Conservation (phyloP, 2,888 invertebrate genomes). For the Lasioglossum morio region DNA sequence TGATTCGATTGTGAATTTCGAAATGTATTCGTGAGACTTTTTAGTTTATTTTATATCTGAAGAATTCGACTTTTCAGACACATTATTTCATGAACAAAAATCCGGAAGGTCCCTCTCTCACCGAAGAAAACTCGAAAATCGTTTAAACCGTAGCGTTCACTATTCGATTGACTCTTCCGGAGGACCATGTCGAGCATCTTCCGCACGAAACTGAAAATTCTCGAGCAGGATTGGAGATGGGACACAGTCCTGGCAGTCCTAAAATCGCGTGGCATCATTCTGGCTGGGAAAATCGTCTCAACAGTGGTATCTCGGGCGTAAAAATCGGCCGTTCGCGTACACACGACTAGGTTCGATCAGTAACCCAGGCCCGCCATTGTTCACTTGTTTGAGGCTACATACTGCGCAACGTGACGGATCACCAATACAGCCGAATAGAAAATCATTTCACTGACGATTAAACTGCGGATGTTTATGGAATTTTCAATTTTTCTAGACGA, state of each 20-base stretch:
- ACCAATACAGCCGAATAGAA: not conserved
- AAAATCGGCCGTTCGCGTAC: constrained; percentile 19
- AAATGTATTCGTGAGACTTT: too few relatives aligned
- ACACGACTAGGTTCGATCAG: not conserved
- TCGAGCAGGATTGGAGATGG: not conserved
- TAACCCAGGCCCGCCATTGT: not conserved
- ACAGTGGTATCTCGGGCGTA: constrained; percentile 4
- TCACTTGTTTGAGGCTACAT: not conserved
- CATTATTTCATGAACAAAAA: not conserved
- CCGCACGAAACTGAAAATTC: not conserved
- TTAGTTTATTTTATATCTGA: too few relatives aligned
- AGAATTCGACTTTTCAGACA: too few relatives aligned
- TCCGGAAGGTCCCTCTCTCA: not conserved
- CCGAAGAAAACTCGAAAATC: not conserved
- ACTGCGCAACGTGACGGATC: not conserved
- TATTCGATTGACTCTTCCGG: not conserved
- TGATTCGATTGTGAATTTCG: too few relatives aligned
- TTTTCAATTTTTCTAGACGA: too few relatives aligned
- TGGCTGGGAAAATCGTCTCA: constrained; percentile 18
- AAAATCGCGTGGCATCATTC: not conserved
- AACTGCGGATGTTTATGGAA: too few relatives aligned
- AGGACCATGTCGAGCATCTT: not conserved
- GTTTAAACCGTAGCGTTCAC: not conserved
- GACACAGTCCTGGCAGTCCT: not conserved
- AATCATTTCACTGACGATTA: not conserved